Evolutionary conservation across 2,888 invertebrate genomes (phyloP).

Genomic region (Oxytorus armatus): DNA sequence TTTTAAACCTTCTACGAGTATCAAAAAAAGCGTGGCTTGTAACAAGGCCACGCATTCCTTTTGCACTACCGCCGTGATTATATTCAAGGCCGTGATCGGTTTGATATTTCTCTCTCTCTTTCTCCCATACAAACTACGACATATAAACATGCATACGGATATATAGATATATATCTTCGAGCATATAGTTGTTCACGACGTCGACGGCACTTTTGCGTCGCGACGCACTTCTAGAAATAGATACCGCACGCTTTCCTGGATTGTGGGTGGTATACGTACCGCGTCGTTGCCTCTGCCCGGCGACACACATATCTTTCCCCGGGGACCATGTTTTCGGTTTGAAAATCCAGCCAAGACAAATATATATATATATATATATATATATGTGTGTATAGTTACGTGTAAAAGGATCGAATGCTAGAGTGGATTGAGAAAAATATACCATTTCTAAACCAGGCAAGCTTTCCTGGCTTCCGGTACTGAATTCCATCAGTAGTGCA

Average conservation of each 20-base stretch:
- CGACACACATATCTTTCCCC: constrained; percentile 62
- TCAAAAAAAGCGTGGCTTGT: not conserved
- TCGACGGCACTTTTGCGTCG: constrained; percentile 72
- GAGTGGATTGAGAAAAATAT: constrained; percentile 11
- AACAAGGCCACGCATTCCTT: constrained; percentile 52
- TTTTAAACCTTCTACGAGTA: not conserved
- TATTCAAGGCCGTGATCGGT: constrained; percentile 59
- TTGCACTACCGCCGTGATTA: constrained; percentile 22
- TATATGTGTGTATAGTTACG: not conserved
- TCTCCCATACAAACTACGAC: constrained; percentile 11
- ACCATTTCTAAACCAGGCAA: not conserved
- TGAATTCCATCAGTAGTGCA: constrained; percentile 47
- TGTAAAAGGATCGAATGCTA: not conserved
- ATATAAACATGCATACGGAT: constrained; percentile 24
- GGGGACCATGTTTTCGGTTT: constrained; percentile 41
- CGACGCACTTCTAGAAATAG: constrained; percentile 72
- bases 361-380: not conserved
- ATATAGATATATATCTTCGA: not conserved
- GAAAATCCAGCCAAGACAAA: constrained; percentile 31
- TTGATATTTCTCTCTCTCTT: too few species aligned
- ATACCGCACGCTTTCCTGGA: constrained; percentile 66
- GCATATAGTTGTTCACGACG: constrained; percentile 39
- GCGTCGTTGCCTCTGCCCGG: constrained; percentile 42
- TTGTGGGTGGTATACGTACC: constrained; percentile 57
- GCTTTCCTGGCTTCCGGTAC: not conserved